Evolutionary conservation across 2,888 invertebrate genomes (phyloP), one percentile per base, ranked within the genome.

Genomic region (Micropterix aruncella): DNA sequence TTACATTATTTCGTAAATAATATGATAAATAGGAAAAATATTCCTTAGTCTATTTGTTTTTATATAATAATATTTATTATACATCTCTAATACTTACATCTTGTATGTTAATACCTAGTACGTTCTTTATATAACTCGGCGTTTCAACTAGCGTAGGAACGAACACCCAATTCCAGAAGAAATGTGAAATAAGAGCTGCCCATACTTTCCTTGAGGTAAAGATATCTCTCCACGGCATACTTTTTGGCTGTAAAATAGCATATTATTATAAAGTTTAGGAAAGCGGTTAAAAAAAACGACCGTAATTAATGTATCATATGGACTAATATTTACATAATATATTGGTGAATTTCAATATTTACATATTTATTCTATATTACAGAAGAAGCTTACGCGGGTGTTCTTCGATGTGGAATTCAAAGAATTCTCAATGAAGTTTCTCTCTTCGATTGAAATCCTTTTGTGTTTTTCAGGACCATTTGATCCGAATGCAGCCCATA

Each of bases 381-480:
- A n/a, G n/a, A n/a, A n/a, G n/a, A n/a, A 14, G 19, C 56, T 48
- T 52, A 71, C 62, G 53, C 58, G 58, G 2, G 54, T 52, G 54
- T 61, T 48, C 2, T 53, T 54, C 38, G 52, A 55, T 2, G 61
- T 66, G 3, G 67, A 60, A 18, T 77, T 77, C 7, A 81, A 60
- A 7, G 78, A 75, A n/a, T 67, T 64, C 56, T 83, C 79, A 48
- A 89, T 87, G 51, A 83, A 83, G 40, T 66, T 63, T 47, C 68
- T 73, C 58, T 89, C 88, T 43, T 73, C 75, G 0, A 57, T 51
- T 0, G 80, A 72, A 51, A 88, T 86, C 5, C 57, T 66, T 2
- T 70, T 67, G 53, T 80, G 77, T n/a, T 76, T 67, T 0, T 73
- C 66, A 1, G 88, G 87, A 37, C 75, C 73, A 47, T 83, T 80